Conservation (phyloP, 2,113 vertebrate species). For the Scophthalmus maximus region DNA sequence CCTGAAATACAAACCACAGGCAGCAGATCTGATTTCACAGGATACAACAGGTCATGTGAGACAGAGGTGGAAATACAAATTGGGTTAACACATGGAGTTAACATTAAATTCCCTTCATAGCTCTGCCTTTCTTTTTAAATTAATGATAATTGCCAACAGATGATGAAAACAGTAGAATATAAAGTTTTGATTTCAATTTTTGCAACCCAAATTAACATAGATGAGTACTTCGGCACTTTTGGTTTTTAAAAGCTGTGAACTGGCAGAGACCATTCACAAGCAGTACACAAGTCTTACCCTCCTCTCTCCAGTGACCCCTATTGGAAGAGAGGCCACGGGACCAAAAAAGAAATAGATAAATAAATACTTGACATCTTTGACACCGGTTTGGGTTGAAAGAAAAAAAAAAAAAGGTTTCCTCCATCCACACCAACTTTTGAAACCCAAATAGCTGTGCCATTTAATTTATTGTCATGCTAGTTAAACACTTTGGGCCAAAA, state of each 20-base stretch:
- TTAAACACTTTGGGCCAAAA: not conserved
- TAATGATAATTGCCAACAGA: not conserved
- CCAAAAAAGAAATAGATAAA: no score
- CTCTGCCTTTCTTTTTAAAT: not conserved
- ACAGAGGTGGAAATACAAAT: conserved; percentile 76
- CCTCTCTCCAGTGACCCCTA: conserved; percentile 67
- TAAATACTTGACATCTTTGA: not conserved
- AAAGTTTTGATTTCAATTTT: not conserved
- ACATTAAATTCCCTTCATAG: conserved; percentile 10
- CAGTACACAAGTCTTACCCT: not conserved
- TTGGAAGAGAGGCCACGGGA: conserved; percentile 22
- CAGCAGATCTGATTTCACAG: conserved; percentile 77
- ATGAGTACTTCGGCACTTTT: not conserved
- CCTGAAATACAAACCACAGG: conserved; percentile 85
- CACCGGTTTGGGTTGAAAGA: no score
- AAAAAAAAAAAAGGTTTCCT: no score
- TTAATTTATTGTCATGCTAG: not conserved
- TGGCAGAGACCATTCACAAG: conserved; percentile 11
- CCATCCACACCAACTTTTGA: no score
- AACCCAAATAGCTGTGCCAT: not conserved
- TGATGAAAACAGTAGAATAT: not conserved
- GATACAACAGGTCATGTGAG: conserved; percentile 80
- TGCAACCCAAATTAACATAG: not conserved
- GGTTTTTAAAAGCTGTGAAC: conserved; percentile 12
- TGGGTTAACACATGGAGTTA: conserved; percentile 64